Evolutionary conservation across 2,888 invertebrate species (phyloP), one percentile per base, ranked within the genome.

Genomic region (Tyria jacobaeae): DNA sequence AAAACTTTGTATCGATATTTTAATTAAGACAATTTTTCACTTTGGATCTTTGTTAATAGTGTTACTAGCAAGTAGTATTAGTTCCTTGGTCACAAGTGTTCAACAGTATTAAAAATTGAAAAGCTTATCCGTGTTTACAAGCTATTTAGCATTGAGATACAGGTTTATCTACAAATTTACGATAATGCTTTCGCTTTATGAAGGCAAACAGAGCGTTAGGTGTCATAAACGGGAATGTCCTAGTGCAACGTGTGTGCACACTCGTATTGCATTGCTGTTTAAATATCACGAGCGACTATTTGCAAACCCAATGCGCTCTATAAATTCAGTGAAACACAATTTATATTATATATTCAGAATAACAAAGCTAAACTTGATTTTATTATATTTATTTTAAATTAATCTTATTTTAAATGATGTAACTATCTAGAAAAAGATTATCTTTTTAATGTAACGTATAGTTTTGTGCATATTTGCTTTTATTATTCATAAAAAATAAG

Each of bases 111-210:
- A 37, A 54, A 31, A 54, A 54, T 54, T 17, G 31, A 25, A 31
- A 49, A 39, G 48, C 21, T 48, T 39, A 60, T 54, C 49, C 49
- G 37, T 39, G 24, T 60, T 60, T 54, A 54, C 48, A 25, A 37
- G 37, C 53, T 27, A 37, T 53, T 35, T 53, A 37, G 31, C 39
- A 48, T 2, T 24, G 49, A 39, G 51, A 51, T 27, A 24, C 41
- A 50, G 41, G 55, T 60, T 60, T 61, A 61, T 51, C 56, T 57
- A 27, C 37, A 27, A 57, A 61, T 47, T 56, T 56, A 57, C 51
- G 51, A 27, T 61, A 27, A 57, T 57, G 56, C 35, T 51, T 61
- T 52, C 51, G 31, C 51, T 55, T 34, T 39, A 44, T 50, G 35
- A 56, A 50, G 51, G 56, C 25, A 61, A 61, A 61, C 52, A 61